phyloP scores from a whole-genome alignment of 2,113 vertebrate genomes.

The Phylloscopus whistleri region DNA sequence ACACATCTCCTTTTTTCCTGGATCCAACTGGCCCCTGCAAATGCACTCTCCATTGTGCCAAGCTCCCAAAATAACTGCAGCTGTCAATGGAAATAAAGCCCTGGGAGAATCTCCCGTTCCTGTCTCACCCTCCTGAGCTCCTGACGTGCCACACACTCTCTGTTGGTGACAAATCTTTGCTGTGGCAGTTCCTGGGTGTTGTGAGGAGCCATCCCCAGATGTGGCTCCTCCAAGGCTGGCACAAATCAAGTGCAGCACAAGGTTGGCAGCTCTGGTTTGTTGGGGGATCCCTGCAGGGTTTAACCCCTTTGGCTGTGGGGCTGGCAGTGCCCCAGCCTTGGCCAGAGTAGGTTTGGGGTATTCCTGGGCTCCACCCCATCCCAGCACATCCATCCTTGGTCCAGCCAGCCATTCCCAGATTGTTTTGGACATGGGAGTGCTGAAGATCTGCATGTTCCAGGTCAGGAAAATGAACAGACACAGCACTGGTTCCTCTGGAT shows the following conservation, averaged over 20 bases:
- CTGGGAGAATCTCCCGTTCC: not conserved
- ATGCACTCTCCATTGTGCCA: not conserved
- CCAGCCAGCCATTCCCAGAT: not conserved
- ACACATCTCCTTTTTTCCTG: not conserved
- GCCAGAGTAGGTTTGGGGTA: rapidly evolving
- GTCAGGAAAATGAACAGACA: not conserved
- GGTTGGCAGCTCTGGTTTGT: not conserved
- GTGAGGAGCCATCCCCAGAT: not conserved
- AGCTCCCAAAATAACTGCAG: conserved; percentile 13
- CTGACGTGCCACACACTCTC: not conserved
- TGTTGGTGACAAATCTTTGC: rapidly evolving
- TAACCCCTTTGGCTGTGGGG: not conserved
- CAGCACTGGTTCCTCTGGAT: not conserved
- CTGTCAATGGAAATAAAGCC: not conserved
- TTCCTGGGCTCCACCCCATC: not conserved
- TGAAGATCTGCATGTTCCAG: not conserved
- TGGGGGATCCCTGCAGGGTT: not conserved
- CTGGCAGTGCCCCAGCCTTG: rapidly evolving
- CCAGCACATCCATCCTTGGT: not conserved
- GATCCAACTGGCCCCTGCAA: not conserved
- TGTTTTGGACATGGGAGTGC: not conserved
- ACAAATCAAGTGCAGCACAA: not conserved
- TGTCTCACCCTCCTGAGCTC: not conserved
- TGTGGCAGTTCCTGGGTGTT: not conserved
- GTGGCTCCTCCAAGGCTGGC: not conserved